Conservation (phyloP, 2,797 vertebrate species). For the Sparus aurata region DNA sequence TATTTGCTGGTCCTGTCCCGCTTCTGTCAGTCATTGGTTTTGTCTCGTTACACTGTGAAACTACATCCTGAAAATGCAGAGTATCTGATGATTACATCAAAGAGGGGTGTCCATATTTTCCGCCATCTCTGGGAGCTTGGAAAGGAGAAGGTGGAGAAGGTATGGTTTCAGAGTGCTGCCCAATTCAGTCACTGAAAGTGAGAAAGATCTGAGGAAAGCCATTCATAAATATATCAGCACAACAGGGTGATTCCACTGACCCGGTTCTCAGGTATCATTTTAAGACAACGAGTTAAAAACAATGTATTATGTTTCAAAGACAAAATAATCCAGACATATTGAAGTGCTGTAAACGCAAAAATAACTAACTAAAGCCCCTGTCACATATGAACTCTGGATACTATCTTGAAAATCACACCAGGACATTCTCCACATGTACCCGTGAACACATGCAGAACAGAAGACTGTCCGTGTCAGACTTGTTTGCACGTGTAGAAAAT, state of each 20-base stretch:
- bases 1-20: constrained; percentile 89
- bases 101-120: constrained; percentile 82
- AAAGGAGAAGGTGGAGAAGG: constrained; percentile 84
- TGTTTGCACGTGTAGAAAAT: too few species aligned
- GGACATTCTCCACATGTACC: too few species aligned
- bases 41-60: constrained; percentile 77
- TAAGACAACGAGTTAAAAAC: background rate
- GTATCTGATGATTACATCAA: constrained; percentile 89
- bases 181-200: constrained; percentile 31
- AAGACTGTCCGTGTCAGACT: too few species aligned
- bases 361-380: too few species aligned
- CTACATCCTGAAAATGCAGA: constrained; percentile 90
- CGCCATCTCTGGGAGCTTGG: constrained; percentile 84
- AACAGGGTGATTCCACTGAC: background rate
- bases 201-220: background rate
- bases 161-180: constrained; percentile 86
- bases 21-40: constrained; percentile 90
- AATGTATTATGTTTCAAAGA: background rate
- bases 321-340: background rate
- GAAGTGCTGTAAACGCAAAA: background rate
- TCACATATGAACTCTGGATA: too few species aligned
- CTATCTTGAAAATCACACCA: too few species aligned
- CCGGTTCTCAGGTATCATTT: background rate
- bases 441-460: too few species aligned
- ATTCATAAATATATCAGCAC: background rate